Conservation (phyloP, 2,888 invertebrate genomes). For the Bombylius major region DNA sequence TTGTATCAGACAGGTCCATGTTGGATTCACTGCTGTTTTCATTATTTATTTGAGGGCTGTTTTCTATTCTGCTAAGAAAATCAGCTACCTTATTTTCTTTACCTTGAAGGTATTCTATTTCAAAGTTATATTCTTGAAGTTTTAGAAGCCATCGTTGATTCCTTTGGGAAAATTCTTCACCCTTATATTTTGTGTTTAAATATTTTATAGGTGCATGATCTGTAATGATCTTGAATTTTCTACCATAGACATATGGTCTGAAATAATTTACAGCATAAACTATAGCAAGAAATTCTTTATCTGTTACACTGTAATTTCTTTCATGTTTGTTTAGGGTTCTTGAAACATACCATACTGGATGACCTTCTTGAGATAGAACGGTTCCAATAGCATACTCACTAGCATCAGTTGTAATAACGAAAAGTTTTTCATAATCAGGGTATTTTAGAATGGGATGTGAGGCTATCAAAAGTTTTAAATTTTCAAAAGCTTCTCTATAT, state of each 20-base stretch:
- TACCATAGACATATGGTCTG: conserved; percentile 2
- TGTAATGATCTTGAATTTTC: background rate
- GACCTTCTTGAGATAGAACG: conserved; percentile 7
- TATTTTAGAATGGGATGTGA: conserved; percentile 1
- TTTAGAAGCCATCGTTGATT: conserved; percentile 7
- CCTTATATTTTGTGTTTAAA: conserved; percentile 1
- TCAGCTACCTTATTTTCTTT: conserved; percentile 12
- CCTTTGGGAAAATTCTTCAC: conserved; percentile 3
- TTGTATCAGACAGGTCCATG: too few relatives aligned
- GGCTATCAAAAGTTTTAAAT: background rate
- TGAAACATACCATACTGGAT: background rate
- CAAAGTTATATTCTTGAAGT: conserved; percentile 23
- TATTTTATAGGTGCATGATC: conserved; percentile 9
- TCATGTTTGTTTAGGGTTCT: background rate
- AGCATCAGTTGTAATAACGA: conserved; percentile 4
- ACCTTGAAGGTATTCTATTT: conserved; percentile 18
- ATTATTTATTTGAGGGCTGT: too few relatives aligned
- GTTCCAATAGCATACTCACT: conserved; percentile 7
- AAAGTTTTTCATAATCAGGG: conserved; percentile 3
- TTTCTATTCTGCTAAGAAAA: conserved; percentile 17
- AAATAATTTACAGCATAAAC: conserved; percentile 1
- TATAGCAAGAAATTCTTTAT: background rate
- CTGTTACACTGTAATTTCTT: background rate
- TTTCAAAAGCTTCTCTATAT: conserved; percentile 11
- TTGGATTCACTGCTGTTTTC: too few relatives aligned